Conservation (phyloP, 2,888 invertebrate species). For the Caenorhabditis sulstoni region DNA sequence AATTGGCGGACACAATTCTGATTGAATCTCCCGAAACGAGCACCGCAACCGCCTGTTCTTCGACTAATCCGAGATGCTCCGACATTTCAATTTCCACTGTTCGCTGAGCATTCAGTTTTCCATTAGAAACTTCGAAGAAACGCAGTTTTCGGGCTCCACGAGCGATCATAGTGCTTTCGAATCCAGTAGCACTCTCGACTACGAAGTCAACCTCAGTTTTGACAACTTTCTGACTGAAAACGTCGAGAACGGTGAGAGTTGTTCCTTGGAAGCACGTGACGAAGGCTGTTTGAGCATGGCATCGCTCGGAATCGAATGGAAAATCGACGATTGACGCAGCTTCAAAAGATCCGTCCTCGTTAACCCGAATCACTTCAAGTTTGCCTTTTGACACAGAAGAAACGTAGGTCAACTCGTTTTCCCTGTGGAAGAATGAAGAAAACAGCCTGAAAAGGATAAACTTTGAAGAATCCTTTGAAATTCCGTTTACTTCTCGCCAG, state of each 20-base stretch:
- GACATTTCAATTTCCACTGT: background rate
- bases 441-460: background rate
- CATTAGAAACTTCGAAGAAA: conserved; percentile 13
- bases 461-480: no score
- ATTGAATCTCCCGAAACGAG: conserved; percentile 5
- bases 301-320: background rate
- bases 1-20: conserved; percentile 13
- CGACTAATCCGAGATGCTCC: conserved; percentile 14
- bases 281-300: conserved; percentile 1
- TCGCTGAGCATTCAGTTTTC: no score
- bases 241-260: background rate
- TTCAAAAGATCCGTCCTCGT: background rate
- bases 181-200: background rate
- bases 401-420: background rate
- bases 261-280: conserved; percentile 17
- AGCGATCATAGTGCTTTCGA: conserved; percentile 2
- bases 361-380: background rate
- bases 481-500: background rate
- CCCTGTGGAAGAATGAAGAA: background rate
- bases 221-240: conserved; percentile 13
- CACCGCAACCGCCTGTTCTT: conserved; percentile 1
- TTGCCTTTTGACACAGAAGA: background rate
- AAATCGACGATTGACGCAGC: background rate
- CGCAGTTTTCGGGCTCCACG: background rate
- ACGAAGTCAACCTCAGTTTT: conserved; percentile 7